These are phyloP conservation scores for Digitonthophagus gazella DNA, from an alignment of 2,888 invertebrate species.

Conservation along the genomic window DNA sequence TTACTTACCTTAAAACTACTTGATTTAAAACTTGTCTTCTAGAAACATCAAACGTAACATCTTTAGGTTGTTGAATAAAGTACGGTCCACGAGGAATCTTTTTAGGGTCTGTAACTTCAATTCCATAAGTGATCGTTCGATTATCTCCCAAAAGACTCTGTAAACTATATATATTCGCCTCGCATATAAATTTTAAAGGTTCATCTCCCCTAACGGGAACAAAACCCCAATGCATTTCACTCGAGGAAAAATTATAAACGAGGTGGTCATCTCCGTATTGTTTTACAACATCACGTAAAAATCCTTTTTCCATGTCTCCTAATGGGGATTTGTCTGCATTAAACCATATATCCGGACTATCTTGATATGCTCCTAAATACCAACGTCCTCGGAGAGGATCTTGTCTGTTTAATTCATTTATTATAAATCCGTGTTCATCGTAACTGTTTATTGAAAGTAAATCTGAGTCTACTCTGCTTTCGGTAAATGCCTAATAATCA, in stretches of 20 bases:
- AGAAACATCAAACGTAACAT: slow-evolving; percentile 80
- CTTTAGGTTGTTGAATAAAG: slow-evolving; percentile 80
- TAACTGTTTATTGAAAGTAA: slow-evolving; percentile 74
- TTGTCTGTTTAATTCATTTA: slow-evolving; percentile 74
- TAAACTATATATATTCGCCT: slow-evolving; percentile 73
- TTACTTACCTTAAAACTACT: slow-evolving; percentile 63
- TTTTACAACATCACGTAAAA: slow-evolving; percentile 67
- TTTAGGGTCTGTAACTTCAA: slow-evolving; percentile 76
- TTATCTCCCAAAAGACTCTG: slow-evolving; percentile 71
- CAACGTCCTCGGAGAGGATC: slow-evolving; percentile 86
- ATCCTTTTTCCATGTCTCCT: slow-evolving; percentile 76
- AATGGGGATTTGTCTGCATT: slow-evolving; percentile 85
- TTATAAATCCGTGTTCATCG: slow-evolving; percentile 85
- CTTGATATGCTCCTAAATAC: slow-evolving; percentile 80
- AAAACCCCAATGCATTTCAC: slow-evolving; percentile 79
- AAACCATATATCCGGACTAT: slow-evolving; percentile 72
- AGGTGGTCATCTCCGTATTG: slow-evolving; percentile 68
- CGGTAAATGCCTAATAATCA: slow-evolving; percentile 64
- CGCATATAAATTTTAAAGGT: slow-evolving; percentile 80
- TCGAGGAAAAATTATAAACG: slow-evolving; percentile 73
- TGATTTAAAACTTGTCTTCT: slow-evolving; percentile 68
- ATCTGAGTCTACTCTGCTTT: slow-evolving; percentile 64
- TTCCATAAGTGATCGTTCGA: slow-evolving; percentile 81
- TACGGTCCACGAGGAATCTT: slow-evolving; percentile 85
- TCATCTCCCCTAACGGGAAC: slow-evolving; percentile 77